These are phyloP conservation scores for Hydropsyche betteni DNA, from an alignment of 2,888 invertebrate species.

Conservation along the genomic window DNA sequence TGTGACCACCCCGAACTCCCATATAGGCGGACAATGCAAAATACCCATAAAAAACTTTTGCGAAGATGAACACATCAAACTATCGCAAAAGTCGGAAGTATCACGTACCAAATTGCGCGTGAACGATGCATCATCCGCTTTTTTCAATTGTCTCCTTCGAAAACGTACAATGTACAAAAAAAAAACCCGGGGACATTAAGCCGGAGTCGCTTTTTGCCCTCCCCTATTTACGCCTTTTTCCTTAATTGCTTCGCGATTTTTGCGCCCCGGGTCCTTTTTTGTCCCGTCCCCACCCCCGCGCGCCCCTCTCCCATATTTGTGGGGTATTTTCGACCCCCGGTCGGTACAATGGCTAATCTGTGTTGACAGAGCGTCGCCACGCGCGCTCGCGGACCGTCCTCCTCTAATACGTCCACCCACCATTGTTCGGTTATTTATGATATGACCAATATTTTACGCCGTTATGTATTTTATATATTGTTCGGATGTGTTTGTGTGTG, in stretches of 20 bases:
- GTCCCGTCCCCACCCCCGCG: not conserved
- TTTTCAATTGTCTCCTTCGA: conserved; percentile 11
- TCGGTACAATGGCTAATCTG: conserved; percentile 50
- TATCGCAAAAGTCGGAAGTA: conserved; percentile 43
- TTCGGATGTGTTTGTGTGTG: not conserved
- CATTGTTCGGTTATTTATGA: conserved; percentile 52
- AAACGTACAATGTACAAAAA: conserved; percentile 20
- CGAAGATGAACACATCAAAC: conserved; percentile 34
- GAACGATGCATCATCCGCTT: conserved; percentile 41
- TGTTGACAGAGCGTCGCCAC: conserved; percentile 52
- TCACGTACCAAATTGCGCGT: conserved; percentile 49
- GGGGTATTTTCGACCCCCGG: conserved; percentile 7
- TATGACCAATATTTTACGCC: conserved; percentile 51
- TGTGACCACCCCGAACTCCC: no score
- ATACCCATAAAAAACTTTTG: conserved; percentile 36
- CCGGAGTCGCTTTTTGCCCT: conserved; percentile 21
- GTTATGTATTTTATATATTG: conserved; percentile 12
- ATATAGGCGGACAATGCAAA: not conserved
- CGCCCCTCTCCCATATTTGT: not conserved
- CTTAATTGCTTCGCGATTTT: conserved; percentile 52
- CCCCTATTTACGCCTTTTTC: conserved; percentile 51
- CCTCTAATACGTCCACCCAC: conserved; percentile 47
- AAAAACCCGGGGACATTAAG: conserved; percentile 16
- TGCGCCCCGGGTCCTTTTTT: conserved; percentile 38
- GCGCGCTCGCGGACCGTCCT: conserved; percentile 36